Conservation (phyloP, 1,140 invertebrate species). For the Prorops nasuta region DNA sequence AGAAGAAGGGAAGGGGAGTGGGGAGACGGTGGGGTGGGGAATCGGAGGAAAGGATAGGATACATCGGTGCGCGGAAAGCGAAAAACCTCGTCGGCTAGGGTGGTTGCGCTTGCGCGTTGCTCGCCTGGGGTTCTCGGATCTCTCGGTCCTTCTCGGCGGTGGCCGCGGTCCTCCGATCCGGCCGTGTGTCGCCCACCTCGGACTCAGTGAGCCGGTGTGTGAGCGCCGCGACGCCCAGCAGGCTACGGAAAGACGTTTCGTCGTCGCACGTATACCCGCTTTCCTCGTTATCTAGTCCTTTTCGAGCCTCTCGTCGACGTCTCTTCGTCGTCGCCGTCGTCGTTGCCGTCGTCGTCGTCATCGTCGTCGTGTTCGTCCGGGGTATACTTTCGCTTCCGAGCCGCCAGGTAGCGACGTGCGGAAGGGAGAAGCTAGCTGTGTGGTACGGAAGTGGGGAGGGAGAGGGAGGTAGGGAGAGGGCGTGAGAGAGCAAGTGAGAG, state of each 20-base stretch:
- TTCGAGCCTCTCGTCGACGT: background rate
- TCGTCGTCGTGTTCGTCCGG: no score
- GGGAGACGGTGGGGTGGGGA: background rate
- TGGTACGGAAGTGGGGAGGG: no score
- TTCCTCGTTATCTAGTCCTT: background rate
- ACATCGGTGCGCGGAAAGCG: background rate
- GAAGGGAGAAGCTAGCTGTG: no score
- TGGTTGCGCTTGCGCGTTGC: slow-evolving; percentile 20
- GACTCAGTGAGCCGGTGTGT: slow-evolving; percentile 36
- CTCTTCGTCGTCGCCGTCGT: background rate
- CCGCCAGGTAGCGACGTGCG: no score
- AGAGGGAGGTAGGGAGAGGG: no score
- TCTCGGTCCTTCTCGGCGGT: slow-evolving; percentile 33
- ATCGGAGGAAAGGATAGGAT: background rate
- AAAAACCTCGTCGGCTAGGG: no score
- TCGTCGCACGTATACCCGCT: background rate
- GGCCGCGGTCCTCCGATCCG: background rate
- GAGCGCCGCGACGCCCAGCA: slow-evolving; percentile 35
- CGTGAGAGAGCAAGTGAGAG: no score
- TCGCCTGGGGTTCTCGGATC: slow-evolving; percentile 22
- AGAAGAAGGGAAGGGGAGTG: background rate
- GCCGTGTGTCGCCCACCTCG: slow-evolving; percentile 29
- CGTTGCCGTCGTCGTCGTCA: no score
- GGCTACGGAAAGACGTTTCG: background rate
- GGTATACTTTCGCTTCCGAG: no score